These are phyloP conservation scores for Martes martes DNA, from an alignment of 2,113 vertebrate genomes.

Conservation along the genomic window DNA sequence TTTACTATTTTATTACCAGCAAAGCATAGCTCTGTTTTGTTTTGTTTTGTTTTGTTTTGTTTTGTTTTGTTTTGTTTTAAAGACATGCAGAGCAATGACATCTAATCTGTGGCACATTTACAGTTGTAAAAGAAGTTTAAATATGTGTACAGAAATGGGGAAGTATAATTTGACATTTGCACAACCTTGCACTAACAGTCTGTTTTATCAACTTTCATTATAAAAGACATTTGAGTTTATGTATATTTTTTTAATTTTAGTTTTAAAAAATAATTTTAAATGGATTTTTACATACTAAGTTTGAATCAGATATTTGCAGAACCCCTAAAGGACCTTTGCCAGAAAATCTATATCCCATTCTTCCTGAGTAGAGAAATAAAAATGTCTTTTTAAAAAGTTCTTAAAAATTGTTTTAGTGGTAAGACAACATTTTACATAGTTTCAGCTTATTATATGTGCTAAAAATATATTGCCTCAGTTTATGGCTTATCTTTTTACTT, in stretches of 20 bases:
- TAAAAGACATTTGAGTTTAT: not conserved
- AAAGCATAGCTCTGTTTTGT: not conserved
- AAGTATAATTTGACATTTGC: not conserved
- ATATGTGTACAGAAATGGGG: not conserved
- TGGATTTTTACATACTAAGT: not conserved
- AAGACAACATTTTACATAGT: not conserved
- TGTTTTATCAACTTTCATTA: not conserved
- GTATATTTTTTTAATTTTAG: not conserved
- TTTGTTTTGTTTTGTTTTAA: not conserved
- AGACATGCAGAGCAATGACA: not conserved
- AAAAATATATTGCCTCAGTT: constrained; percentile 7
- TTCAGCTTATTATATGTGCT: not conserved
- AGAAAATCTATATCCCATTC: not conserved
- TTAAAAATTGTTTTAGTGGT: not conserved
- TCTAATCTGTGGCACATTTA: not conserved
- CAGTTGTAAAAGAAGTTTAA: not conserved
- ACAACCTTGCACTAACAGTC: not conserved
- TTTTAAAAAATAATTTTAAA: constrained; percentile 2
- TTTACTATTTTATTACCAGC: not conserved
- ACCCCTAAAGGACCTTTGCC: not conserved
- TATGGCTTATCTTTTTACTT: not conserved
- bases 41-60: not conserved
- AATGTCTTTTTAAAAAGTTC: not conserved
- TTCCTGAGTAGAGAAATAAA: constrained; percentile 5
- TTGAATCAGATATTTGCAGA: not conserved